Evolutionary conservation across 2,113 vertebrate species (phyloP).

Genomic region (Chaetodon auriga): DNA sequence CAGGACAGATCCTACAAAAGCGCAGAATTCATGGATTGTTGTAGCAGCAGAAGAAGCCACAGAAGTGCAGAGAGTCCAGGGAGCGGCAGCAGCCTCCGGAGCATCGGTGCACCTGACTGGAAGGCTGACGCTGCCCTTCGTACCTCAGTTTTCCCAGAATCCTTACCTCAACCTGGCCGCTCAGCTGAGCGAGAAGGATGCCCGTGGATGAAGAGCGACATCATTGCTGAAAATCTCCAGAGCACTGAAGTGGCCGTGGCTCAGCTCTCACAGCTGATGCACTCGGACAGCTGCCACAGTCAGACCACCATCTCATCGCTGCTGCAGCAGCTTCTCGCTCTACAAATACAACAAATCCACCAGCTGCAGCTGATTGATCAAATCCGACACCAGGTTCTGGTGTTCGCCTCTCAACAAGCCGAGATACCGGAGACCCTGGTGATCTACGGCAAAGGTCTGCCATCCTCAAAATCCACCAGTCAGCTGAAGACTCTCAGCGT

Average conservation of each 20-base stretch:
- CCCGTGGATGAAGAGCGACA: constrained; percentile 89
- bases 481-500: constrained; percentile 89
- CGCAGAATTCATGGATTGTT: constrained; percentile 39
- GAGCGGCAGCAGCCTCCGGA: neutral
- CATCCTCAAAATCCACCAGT: constrained; percentile 72
- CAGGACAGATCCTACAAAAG: constrained; percentile 80
- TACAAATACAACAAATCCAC: constrained; percentile 91
- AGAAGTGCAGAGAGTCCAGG: neutral
- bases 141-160: neutral
- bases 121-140: no score
- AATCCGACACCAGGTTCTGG: constrained; percentile 91
- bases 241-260: neutral
- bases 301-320: constrained; percentile 87
- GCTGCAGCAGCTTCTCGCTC: constrained; percentile 89
- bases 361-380: constrained; percentile 92
- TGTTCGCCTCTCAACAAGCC: constrained; percentile 88
- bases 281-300: constrained; percentile 43
- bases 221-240: constrained; percentile 87
- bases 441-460: constrained; percentile 84
- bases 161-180: neutral
- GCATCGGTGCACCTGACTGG: no score
- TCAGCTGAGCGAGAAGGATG: constrained; percentile 81
- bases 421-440: constrained; percentile 84
- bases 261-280: neutral
- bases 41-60: constrained; percentile 47